Evolutionary conservation across 2,888 invertebrate species (phyloP).

Genomic region (Drosophila gaucha): DNA sequence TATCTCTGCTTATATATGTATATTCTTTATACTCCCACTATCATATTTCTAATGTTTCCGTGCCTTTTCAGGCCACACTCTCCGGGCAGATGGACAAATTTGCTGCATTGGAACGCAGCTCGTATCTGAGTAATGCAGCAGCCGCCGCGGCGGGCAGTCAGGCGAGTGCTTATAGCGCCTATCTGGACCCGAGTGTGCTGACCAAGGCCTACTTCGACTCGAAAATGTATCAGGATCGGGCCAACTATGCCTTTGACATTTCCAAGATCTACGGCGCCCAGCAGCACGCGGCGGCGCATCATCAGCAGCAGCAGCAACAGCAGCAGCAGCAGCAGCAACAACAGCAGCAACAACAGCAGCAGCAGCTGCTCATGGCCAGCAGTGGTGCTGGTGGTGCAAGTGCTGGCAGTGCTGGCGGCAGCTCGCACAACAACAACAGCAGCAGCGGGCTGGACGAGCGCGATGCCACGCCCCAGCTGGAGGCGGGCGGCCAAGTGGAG

Average conservation of each 20-base stretch:
- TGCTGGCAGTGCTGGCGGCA: constrained; percentile 68
- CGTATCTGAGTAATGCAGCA: constrained; percentile 83
- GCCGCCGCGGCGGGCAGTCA: constrained; percentile 84
- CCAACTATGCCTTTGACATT: constrained; percentile 85
- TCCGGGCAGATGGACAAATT: constrained; percentile 85
- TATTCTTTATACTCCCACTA: too few relatives aligned
- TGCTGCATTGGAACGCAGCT: constrained; percentile 84
- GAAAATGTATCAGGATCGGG: constrained; percentile 85
- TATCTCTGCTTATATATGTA: too few relatives aligned
- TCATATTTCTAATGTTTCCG: background rate
- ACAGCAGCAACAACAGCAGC: constrained; percentile 60
- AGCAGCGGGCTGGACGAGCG: constrained; percentile 83
- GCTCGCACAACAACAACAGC: constrained; percentile 70
- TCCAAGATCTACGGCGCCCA: constrained; percentile 85
- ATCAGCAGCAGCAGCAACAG: constrained; percentile 82
- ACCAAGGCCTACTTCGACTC: constrained; percentile 85
- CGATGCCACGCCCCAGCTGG: constrained; percentile 83
- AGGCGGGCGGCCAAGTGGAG: constrained; percentile 74
- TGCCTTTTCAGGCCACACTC: constrained; percentile 74
- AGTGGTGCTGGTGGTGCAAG: constrained; percentile 44
- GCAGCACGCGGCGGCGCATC: constrained; percentile 83
- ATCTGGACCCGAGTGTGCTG: constrained; percentile 84
- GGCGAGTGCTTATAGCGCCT: constrained; percentile 85
- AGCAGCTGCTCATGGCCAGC: constrained; percentile 56
- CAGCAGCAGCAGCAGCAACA: constrained; percentile 66